Evolutionary conservation across 2,888 invertebrate genomes (phyloP).

Genomic region (Eupithecia pulchellata): DNA sequence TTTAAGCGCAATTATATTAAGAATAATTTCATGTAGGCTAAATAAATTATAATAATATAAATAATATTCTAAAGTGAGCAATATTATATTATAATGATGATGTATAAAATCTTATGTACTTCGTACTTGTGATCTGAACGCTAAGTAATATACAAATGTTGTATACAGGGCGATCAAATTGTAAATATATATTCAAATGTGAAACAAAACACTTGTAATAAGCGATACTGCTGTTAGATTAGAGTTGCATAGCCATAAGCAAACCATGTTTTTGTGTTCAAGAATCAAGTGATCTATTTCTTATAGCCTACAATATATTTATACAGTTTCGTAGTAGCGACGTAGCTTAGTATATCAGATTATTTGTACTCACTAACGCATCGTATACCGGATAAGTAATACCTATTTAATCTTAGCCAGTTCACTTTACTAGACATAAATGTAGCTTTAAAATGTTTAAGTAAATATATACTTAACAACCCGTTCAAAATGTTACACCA

Average conservation of each 20-base stretch:
- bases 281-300: constrained; percentile 60
- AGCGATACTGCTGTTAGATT: constrained; percentile 59
- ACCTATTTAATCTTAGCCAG: constrained; percentile 32
- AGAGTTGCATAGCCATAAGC: constrained; percentile 66
- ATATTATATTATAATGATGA: constrained; percentile 55
- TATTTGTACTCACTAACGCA: constrained; percentile 23
- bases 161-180: constrained; percentile 68
- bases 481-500: constrained; percentile 19
- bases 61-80: constrained; percentile 63
- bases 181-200: constrained; percentile 59
- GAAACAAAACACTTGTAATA: constrained; percentile 41
- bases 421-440: constrained; percentile 23
- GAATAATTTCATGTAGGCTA: constrained; percentile 45
- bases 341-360: constrained; percentile 27
- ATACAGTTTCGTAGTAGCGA: constrained; percentile 50
- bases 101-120: constrained; percentile 52
- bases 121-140: constrained; percentile 64
- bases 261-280: constrained; percentile 71
- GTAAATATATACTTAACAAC: constrained; percentile 13
- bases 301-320: constrained; percentile 59
- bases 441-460: constrained; percentile 23
- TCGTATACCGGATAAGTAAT: constrained; percentile 25
- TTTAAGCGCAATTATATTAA: constrained; percentile 53
- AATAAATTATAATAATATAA: constrained; percentile 40
- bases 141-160: constrained; percentile 54